phyloP scores from a whole-genome alignment of 2,888 invertebrate species.

The Scaptomyza parva region DNA sequence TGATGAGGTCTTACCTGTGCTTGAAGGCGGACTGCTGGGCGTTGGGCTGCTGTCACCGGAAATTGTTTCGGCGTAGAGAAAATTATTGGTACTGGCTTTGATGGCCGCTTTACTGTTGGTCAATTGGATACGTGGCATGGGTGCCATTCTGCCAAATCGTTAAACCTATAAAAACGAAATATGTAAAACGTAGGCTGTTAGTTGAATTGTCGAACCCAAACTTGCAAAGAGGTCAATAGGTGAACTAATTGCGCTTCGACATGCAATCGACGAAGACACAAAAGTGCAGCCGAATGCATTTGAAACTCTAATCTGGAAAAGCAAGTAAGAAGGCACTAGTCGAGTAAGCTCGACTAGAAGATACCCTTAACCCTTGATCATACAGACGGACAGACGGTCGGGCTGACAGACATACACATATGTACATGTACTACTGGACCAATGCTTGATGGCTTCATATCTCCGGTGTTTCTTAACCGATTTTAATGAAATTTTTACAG shows the following conservation, averaged over 20 bases:
- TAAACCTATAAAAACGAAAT: constrained; percentile 26
- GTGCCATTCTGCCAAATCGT: constrained; percentile 73
- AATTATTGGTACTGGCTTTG: constrained; percentile 63
- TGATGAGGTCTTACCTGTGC: constrained; percentile 79
- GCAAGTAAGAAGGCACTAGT: background rate
- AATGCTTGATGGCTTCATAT: too few species aligned
- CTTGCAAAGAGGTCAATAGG: constrained; percentile 63
- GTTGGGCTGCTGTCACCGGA: constrained; percentile 84
- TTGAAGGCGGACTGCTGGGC: constrained; percentile 84
- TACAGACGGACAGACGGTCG: too few species aligned
- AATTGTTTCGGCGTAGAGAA: constrained; percentile 75
- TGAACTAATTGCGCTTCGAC: constrained; percentile 39
- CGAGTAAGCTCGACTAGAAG: too few species aligned
- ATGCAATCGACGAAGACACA: constrained; percentile 49
- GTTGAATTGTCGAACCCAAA: constrained; percentile 15
- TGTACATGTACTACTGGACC: too few species aligned
- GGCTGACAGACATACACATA: too few species aligned
- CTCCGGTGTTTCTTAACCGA: too few species aligned
- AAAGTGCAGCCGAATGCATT: constrained; percentile 30
- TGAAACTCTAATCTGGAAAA: constrained; percentile 17
- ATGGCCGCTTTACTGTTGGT: constrained; percentile 56
- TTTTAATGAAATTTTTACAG: too few species aligned
- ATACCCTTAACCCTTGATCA: too few species aligned
- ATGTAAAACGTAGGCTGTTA: constrained; percentile 23
- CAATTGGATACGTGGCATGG: constrained; percentile 80